Conservation (phyloP, 2,888 invertebrate genomes). For the Diloba caeruleocephala region DNA sequence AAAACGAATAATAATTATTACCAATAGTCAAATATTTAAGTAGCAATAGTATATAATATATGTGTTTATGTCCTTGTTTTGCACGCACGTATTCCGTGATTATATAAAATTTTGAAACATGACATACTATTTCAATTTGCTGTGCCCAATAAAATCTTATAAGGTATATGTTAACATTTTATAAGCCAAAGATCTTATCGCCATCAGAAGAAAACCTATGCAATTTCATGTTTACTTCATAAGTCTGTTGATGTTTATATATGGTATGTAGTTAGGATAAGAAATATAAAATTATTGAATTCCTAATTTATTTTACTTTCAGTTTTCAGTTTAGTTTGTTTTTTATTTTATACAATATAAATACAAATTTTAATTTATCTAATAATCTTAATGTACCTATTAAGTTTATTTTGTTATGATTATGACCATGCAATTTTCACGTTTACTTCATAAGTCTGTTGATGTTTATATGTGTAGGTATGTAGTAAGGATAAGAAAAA, state of each 20-base stretch:
- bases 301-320: conserved; percentile 9
- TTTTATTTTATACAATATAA: conserved; percentile 11
- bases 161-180: too few relatives aligned
- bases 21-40: conserved; percentile 6
- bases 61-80: conserved; percentile 11
- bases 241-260: neutral
- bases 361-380: too few relatives aligned
- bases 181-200: neutral
- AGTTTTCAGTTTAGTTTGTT: neutral
- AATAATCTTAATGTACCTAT: conserved; percentile 26
- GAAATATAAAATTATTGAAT: conserved; percentile 19
- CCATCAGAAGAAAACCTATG: conserved; percentile 22
- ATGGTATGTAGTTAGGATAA: conserved; percentile 4
- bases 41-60: conserved; percentile 4
- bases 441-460: neutral
- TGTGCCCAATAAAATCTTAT: neutral
- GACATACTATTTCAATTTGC: neutral
- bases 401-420: conserved; percentile 45
- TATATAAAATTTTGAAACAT: conserved; percentile 1
- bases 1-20: conserved; percentile 6
- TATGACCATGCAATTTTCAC: conserved; percentile 37
- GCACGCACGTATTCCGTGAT: neutral
- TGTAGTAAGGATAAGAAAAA: conserved; percentile 3
- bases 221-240: conserved; percentile 14
- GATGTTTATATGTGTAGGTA: neutral